Base-by-base conservation (phyloP, 2,797 vertebrate species). In the Labroides dimidiatus region DNA sequence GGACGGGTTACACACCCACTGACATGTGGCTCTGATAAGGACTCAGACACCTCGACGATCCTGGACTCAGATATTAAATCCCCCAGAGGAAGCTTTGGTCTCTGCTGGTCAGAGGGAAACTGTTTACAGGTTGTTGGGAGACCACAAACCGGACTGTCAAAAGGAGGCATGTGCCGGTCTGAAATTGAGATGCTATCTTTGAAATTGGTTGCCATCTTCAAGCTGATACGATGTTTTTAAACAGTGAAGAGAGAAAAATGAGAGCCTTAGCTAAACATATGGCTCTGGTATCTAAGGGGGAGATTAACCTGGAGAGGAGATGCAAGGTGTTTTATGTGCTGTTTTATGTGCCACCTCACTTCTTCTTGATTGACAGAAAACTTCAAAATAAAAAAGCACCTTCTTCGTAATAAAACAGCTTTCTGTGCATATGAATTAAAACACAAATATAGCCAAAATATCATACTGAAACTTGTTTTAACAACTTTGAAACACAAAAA, bases 101-200 rank as follows among this genome's bases (percentile, higher is more conserved):
- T 62, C 57, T 21, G 57, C 71, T 37, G 61, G 48, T 44, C 24
- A 48, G 10, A 24, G 1, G 47, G 45, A 75, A 68, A 79, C 36
- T 23, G 66, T 75, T 80, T 37, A 67, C 58, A 51, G 64, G 65
- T 84, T 68, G 75, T 57, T 60, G 50, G 57, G 64, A 24, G 54
- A 82, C 66, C 70, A 57, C 9, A 47, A n/a, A 30, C 65, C 49
- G 69, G 76, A 33, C 37, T 78, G 78, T 84, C 43, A 49, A 75
- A 72, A 80, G 73, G 72, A 49, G 75, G 21, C 75, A 72, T 14
- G 55, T 0, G 64, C 52, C 37, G 4, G 45, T 55, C 71, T 64
- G 61, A 79, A 84, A 85, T 47, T 69, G 43, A 89, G 86, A 87
- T 84, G 75, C 74, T 84, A 90, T 85, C 89, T 86, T 68, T 74